Percentiles rank a stretch among this genome's conserved stretches.
These are phyloP conservation scores for Phrynosoma platyrhinos DNA, from an alignment of 2,113 vertebrate species.

Conservation along the genomic window DNA sequence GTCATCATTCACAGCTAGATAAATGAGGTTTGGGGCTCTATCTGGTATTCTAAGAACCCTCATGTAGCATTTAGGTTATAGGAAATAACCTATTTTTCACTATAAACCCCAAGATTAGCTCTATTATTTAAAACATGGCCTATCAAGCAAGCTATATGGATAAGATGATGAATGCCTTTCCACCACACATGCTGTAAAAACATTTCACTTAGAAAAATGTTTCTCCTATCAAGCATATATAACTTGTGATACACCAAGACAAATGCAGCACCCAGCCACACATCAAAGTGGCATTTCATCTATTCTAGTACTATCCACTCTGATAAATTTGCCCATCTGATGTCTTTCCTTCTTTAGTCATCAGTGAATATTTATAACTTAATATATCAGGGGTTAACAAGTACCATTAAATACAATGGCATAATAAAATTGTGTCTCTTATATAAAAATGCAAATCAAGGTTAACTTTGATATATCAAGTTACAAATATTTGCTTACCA, in stretches of 20 bases:
- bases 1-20: slow-evolving; percentile 14
- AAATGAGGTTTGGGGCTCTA: background rate
- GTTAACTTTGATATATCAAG: background rate
- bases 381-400: background rate
- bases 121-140: background rate
- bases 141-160: background rate
- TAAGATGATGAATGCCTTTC: background rate
- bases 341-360: background rate
- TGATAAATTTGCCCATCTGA: background rate
- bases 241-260: background rate
- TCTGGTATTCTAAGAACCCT: background rate
- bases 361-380: background rate
- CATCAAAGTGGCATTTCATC: no score
- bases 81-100: background rate
- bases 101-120: background rate
- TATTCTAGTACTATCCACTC: background rate
- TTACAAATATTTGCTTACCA: background rate
- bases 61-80: background rate
- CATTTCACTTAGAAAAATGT: background rate
- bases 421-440: no score
- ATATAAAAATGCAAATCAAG: no score
- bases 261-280: background rate
- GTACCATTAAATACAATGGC: no score
- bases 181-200: background rate
- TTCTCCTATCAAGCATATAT: background rate